These are phyloP conservation scores for Alloscopus bannaensis DNA, from an alignment of 2,888 invertebrate species.

Conservation along the genomic window DNA sequence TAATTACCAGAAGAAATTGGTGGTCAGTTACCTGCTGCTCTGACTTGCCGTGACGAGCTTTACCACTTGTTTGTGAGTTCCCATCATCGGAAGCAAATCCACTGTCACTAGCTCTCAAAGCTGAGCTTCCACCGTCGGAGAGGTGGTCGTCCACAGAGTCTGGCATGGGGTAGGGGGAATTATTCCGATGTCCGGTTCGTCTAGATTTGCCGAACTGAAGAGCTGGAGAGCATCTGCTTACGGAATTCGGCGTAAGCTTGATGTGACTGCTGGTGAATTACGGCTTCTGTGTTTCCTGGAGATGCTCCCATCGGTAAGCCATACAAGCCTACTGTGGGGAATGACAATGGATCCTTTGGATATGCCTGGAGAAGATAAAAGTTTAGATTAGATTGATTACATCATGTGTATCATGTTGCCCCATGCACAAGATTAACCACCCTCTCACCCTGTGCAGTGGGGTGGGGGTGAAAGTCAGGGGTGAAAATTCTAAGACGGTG, in stretches of 20 bases:
- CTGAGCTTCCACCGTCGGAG: conserved; percentile 39
- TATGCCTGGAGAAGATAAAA: conserved; percentile 79
- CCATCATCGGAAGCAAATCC: conserved; percentile 69
- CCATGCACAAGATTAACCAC: too few relatives aligned
- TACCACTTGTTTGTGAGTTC: conserved; percentile 43
- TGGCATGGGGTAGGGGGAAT: conserved; percentile 31
- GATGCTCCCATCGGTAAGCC: conserved; percentile 73
- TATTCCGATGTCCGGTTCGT: conserved; percentile 54
- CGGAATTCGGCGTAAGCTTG: conserved; percentile 85
- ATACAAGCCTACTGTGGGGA: conserved; percentile 78
- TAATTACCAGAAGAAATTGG: not conserved
- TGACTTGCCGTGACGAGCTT: conserved; percentile 62
- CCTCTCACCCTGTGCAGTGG: too few relatives aligned
- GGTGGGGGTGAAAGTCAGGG: too few relatives aligned
- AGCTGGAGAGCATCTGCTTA: conserved; percentile 81
- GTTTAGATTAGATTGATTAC: not conserved
- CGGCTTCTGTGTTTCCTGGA: conserved; percentile 75
- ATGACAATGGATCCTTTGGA: conserved; percentile 82
- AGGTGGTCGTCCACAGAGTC: conserved; percentile 39
- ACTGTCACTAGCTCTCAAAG: conserved; percentile 68
- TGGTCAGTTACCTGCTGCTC: conserved; percentile 72
- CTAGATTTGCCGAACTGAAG: conserved; percentile 79
- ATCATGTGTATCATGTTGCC: conserved; percentile 33
- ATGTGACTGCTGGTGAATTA: conserved; percentile 79
- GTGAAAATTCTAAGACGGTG: not conserved